phyloP scores from a whole-genome alignment of 2,888 invertebrate species.

The Oscheius sp. region DNA sequence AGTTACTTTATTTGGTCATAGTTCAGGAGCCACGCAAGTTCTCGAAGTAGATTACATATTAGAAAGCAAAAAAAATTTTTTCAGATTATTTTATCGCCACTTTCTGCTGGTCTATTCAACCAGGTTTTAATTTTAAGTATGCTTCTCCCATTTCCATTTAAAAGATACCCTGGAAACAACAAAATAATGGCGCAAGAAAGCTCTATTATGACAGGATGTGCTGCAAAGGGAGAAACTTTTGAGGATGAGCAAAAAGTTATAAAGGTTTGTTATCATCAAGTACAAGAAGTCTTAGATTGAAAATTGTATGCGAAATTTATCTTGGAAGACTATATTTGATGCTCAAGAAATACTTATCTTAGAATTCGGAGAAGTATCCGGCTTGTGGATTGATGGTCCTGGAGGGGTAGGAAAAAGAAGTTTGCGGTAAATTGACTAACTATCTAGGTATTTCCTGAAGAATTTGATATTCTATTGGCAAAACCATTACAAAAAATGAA shows the following conservation, averaged over 20 bases:
- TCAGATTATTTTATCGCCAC: slow-evolving; percentile 12
- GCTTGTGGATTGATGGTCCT: slow-evolving; percentile 4
- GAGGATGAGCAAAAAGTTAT: not conserved
- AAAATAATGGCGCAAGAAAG: not conserved
- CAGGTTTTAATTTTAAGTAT: not conserved
- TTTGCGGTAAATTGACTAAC: not conserved
- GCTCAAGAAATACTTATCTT: not conserved
- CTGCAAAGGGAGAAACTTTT: not conserved
- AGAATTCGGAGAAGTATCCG: not conserved
- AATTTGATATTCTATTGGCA: not conserved
- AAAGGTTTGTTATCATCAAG: not conserved
- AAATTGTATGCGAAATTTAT: not conserved
- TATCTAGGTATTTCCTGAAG: not conserved
- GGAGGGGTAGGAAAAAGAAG: not conserved
- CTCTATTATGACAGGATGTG: not conserved
- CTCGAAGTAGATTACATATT: too few relatives aligned
- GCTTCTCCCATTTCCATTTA: not conserved
- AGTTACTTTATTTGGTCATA: slow-evolving; percentile 33
- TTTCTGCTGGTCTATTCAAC: slow-evolving; percentile 12
- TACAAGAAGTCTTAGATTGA: not conserved
- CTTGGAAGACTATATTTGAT: not conserved
- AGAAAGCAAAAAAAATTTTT: too few relatives aligned
- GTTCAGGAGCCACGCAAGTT: slow-evolving; percentile 17
- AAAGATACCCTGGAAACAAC: not conserved
- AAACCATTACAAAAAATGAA: too few relatives aligned